A percentile compares a stretch with the other conserved stretches of the same genome.
phyloP scores from a whole-genome alignment of 35 echinoderm and acorn worm species.

The Ptychodera flava region DNA sequence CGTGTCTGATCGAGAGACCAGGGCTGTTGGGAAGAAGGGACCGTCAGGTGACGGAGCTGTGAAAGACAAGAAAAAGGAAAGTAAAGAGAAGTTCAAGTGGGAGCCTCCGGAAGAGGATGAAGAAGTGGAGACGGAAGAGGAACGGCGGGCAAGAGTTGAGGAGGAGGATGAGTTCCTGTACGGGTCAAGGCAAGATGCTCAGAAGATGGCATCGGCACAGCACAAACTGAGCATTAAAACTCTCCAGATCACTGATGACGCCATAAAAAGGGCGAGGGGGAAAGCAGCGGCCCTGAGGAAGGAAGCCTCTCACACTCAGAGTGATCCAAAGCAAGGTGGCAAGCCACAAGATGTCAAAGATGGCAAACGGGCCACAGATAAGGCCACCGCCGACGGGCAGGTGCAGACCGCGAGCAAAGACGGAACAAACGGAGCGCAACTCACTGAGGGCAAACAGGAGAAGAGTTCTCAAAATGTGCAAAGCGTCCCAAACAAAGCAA shows the following conservation, averaged over 20 bases:
- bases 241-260: too few relatives aligned
- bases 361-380: background rate
- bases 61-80: constrained; percentile 2
- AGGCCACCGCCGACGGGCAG: background rate
- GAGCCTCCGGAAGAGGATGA: constrained; percentile 48
- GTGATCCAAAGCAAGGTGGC: too few relatives aligned
- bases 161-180: constrained; percentile 4
- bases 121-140: constrained; percentile 9
- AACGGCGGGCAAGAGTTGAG: constrained; percentile 8
- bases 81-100: constrained; percentile 52
- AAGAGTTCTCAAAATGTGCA: background rate
- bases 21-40: background rate
- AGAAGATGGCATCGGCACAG: background rate
- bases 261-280: too few relatives aligned
- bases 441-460: background rate
- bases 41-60: constrained; percentile 29
- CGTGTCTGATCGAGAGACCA: background rate
- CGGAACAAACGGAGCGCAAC: background rate
- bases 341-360: too few relatives aligned
- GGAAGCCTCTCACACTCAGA: too few relatives aligned
- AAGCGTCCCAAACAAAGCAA: too few relatives aligned
- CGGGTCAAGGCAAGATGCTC: background rate
- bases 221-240: too few relatives aligned
- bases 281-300: too few relatives aligned
- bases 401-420: background rate